Conservation (phyloP, 2,797 vertebrate genomes). For the Paguma larvata region DNA sequence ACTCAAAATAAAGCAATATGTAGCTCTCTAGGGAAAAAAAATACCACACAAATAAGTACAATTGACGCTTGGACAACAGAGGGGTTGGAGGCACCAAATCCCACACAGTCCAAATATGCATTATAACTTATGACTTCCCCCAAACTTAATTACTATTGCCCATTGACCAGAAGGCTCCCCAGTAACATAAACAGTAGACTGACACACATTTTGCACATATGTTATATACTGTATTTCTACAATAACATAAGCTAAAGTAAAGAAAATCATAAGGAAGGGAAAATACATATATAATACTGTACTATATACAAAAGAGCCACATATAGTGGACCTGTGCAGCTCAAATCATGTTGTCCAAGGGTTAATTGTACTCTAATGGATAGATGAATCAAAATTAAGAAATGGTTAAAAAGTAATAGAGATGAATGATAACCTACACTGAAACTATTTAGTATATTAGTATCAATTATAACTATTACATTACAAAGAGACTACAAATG, state of each 20-base stretch:
- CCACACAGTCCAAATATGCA: neutral
- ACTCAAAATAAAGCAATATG: neutral
- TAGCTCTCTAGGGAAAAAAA: neutral
- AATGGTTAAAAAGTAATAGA: neutral
- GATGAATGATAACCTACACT: neutral
- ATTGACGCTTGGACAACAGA: neutral
- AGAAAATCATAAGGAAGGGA: neutral
- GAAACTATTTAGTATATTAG: neutral
- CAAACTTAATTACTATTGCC: neutral
- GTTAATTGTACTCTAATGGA: neutral
- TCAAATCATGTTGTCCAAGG: neutral
- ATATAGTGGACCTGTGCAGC: neutral
- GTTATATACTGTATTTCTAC: neutral
- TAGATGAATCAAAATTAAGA: neutral
- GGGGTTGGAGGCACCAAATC: neutral
- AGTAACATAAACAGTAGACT: neutral
- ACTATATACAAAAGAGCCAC: neutral
- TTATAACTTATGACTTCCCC: neutral
- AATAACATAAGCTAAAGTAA: neutral
- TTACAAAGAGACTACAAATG: constrained; percentile 17
- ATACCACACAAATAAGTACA: neutral
- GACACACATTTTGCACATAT: neutral
- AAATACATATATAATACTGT: neutral
- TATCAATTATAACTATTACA: neutral
- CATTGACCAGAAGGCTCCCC: neutral